These are phyloP conservation scores for Dusona sp. DNA, from an alignment of 2,888 invertebrate genomes.

Conservation along the genomic window DNA sequence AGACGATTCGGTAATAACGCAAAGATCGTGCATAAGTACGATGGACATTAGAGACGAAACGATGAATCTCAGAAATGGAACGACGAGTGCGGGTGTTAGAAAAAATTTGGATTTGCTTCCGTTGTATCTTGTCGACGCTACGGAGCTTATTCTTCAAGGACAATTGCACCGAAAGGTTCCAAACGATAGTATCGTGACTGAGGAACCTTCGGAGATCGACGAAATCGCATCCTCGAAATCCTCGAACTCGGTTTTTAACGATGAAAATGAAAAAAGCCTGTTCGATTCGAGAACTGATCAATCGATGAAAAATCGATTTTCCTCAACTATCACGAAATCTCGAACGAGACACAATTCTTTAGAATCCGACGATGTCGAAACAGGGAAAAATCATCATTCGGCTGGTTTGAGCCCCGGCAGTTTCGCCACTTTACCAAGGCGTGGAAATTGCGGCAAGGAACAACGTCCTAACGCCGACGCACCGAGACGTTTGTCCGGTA, in stretches of 20 bases:
- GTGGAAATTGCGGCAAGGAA: slow-evolving; percentile 76
- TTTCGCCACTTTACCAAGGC: slow-evolving; percentile 80
- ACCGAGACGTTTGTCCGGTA: slow-evolving; percentile 79
- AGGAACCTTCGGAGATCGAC: slow-evolving; percentile 34
- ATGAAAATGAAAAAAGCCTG: slow-evolving; percentile 6
- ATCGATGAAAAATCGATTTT: slow-evolving; percentile 33
- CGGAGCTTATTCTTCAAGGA: slow-evolving; percentile 77
- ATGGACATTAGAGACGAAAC: slow-evolving; percentile 73
- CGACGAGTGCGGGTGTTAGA: slow-evolving; percentile 8
- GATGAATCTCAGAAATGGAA: slow-evolving; percentile 28
- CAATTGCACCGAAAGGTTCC: slow-evolving; percentile 72
- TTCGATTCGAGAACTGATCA: slow-evolving; percentile 42
- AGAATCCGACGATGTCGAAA: slow-evolving; percentile 73
- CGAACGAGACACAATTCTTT: slow-evolving; percentile 77
- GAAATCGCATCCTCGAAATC: slow-evolving; percentile 9
- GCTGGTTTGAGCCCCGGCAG: slow-evolving; percentile 44
- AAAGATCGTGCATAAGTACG: slow-evolving; percentile 74
- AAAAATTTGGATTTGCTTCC: slow-evolving; percentile 46
- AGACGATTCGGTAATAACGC: slow-evolving; percentile 59
- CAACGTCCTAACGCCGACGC: slow-evolving; percentile 72
- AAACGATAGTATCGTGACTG: slow-evolving; percentile 42
- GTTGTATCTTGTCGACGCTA: slow-evolving; percentile 78
- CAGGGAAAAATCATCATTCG: slow-evolving; percentile 39
- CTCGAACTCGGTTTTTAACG: not conserved
- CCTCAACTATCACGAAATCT: slow-evolving; percentile 11